Conservation (phyloP, 2,113 vertebrate species). For the Falco punctatus region DNA sequence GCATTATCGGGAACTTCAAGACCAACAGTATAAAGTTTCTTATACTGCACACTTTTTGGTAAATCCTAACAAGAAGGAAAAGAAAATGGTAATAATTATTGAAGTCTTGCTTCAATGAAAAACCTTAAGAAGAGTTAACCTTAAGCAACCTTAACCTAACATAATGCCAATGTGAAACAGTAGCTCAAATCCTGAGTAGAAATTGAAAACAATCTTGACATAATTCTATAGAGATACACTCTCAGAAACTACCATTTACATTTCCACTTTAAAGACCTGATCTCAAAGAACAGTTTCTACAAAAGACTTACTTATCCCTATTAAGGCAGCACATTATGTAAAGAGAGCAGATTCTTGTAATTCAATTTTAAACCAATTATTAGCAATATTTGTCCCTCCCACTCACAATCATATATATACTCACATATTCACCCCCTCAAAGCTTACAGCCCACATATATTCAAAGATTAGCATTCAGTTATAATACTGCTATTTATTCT, state of each 20-base stretch:
- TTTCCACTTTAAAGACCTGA: background rate
- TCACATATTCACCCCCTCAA: background rate
- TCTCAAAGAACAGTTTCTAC: background rate
- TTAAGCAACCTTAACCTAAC: background rate
- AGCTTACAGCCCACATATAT: background rate
- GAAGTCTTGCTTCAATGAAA: background rate
- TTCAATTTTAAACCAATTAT: background rate
- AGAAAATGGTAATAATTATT: background rate
- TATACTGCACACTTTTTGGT: slow-evolving; percentile 75
- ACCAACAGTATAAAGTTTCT: slow-evolving; percentile 76
- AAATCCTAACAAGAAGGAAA: slow-evolving; percentile 68
- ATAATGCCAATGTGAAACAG: background rate
- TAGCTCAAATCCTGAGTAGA: background rate
- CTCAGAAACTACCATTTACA: background rate
- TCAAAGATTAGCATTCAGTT: background rate
- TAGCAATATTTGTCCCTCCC: background rate
- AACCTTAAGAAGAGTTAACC: background rate
- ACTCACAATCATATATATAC: background rate
- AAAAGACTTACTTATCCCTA: background rate
- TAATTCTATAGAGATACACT: background rate
- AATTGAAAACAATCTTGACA: background rate
- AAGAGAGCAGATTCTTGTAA: background rate
- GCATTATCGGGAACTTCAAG: slow-evolving; percentile 77
- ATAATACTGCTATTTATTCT: background rate
- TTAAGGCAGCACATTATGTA: background rate